Percentiles rank a stretch among this genome's conserved stretches.
phyloP scores from a whole-genome alignment of 2,888 invertebrate genomes.

The Stictocephala bisonia region DNA sequence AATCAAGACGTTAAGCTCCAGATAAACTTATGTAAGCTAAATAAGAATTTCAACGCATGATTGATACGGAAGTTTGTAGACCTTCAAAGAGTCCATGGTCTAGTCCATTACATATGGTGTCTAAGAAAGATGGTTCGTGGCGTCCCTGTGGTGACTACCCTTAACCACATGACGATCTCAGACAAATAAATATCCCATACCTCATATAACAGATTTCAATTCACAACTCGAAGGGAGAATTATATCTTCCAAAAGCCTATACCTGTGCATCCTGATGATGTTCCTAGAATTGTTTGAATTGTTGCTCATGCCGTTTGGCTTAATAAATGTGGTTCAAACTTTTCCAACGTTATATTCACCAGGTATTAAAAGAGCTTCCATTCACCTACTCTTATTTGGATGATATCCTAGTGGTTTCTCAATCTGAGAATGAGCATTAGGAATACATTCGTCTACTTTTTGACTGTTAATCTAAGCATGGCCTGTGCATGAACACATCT shows the following conservation, averaged over 20 bases:
- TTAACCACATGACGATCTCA: slow-evolving; percentile 60
- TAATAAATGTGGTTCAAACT: slow-evolving; percentile 56
- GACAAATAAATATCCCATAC: slow-evolving; percentile 58
- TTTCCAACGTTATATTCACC: slow-evolving; percentile 59
- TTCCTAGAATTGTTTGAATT: slow-evolving; percentile 58
- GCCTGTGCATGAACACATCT: slow-evolving; percentile 58
- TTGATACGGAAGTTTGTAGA: slow-evolving; percentile 57
- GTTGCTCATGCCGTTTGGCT: slow-evolving; percentile 55
- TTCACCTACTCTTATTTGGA: slow-evolving; percentile 56
- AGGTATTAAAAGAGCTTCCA: slow-evolving; percentile 49
- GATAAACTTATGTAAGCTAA: slow-evolving; percentile 59
- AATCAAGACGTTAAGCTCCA: slow-evolving; percentile 59
- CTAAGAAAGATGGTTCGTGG: slow-evolving; percentile 59
- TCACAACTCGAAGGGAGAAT: slow-evolving; percentile 45
- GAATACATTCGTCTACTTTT: slow-evolving; percentile 50
- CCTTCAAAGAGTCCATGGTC: slow-evolving; percentile 62
- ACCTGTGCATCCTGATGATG: slow-evolving; percentile 55
- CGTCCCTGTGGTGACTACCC: slow-evolving; percentile 63
- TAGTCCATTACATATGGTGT: slow-evolving; percentile 59
- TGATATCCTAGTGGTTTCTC: slow-evolving; percentile 52
- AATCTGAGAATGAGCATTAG: slow-evolving; percentile 51
- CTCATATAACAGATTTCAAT: slow-evolving; percentile 57
- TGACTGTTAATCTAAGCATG: slow-evolving; percentile 55
- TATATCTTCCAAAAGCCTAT: slow-evolving; percentile 56
- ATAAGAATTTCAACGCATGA: slow-evolving; percentile 59